Evolutionary conservation across 2,888 invertebrate genomes (phyloP).

Genomic region (Drosophila melanosoma): DNA sequence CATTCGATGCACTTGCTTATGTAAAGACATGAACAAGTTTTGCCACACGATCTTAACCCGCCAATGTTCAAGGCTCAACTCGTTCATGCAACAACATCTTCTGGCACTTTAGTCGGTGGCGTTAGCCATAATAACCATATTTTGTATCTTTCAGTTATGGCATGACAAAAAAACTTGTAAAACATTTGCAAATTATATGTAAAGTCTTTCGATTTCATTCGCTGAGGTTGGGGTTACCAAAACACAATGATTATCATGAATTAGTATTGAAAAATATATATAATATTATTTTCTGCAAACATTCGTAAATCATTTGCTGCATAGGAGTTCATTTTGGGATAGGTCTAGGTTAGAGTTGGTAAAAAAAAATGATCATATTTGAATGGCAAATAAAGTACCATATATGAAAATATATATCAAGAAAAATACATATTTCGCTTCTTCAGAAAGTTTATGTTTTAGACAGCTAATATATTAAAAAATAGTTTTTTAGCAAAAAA

Average conservation of each 20-base stretch:
- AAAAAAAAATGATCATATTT: not conserved
- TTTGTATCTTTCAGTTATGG: not conserved
- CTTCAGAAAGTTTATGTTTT: not conserved
- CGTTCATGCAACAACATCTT: slow-evolving; percentile 29
- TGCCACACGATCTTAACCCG: slow-evolving; percentile 23
- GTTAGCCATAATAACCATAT: not conserved
- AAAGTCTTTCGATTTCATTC: slow-evolving; percentile 29
- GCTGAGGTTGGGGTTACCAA: slow-evolving; percentile 1
- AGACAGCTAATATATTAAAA: not conserved
- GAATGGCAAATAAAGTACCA: not conserved
- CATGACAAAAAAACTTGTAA: slow-evolving; percentile 10
- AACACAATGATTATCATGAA: not conserved
- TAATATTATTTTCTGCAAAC: not conserved
- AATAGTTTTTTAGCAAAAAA: not conserved
- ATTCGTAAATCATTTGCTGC: not conserved
- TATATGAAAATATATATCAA: not conserved
- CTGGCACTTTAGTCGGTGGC: slow-evolving; percentile 1
- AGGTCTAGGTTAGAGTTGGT: not conserved
- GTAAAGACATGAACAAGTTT: slow-evolving; percentile 30
- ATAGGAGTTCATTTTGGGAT: not conserved
- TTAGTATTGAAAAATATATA: not conserved
- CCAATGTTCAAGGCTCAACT: slow-evolving; percentile 27
- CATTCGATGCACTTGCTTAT: slow-evolving; percentile 27
- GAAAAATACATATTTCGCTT: not conserved
- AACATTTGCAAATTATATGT: slow-evolving; percentile 21